A percentile compares a stretch with the other conserved stretches of the same genome.
Conservation (phyloP, 2,797 vertebrate genomes). For the Antrozous pallidus region DNA sequence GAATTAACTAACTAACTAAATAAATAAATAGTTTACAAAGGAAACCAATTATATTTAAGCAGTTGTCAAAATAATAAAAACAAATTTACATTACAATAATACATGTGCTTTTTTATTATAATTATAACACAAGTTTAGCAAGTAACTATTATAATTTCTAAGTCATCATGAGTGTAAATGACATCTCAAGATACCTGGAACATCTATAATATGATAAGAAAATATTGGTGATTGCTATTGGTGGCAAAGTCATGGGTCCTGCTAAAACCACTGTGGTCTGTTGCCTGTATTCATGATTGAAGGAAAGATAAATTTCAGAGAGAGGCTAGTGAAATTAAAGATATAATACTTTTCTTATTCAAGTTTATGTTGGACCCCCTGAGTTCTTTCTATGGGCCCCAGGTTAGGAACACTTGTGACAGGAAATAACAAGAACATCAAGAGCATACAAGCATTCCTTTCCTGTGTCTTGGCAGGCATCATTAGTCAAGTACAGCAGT, state of each 20-base stretch:
- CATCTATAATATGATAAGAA: neutral
- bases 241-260: neutral
- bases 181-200: neutral
- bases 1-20: neutral
- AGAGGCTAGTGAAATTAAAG: neutral
- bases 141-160: neutral
- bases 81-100: neutral
- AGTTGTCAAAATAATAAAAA: slow-evolving; percentile 26
- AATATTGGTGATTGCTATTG: neutral
- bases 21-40: neutral
- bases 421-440: neutral
- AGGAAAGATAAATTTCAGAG: neutral
- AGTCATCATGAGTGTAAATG: neutral
- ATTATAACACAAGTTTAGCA: neutral
- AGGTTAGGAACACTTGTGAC: neutral
- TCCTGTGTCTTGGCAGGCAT: slow-evolving; percentile 36
- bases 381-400: neutral
- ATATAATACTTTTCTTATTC: neutral
- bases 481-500: slow-evolving; percentile 4
- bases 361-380: neutral
- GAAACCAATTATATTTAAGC: neutral
- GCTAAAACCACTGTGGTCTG: neutral
- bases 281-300: neutral
- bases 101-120: neutral
- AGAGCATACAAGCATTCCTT: neutral